These are phyloP conservation scores for Helicoverpa armigera DNA, from an alignment of 1,140 invertebrate genomes.

Conservation along the genomic window DNA sequence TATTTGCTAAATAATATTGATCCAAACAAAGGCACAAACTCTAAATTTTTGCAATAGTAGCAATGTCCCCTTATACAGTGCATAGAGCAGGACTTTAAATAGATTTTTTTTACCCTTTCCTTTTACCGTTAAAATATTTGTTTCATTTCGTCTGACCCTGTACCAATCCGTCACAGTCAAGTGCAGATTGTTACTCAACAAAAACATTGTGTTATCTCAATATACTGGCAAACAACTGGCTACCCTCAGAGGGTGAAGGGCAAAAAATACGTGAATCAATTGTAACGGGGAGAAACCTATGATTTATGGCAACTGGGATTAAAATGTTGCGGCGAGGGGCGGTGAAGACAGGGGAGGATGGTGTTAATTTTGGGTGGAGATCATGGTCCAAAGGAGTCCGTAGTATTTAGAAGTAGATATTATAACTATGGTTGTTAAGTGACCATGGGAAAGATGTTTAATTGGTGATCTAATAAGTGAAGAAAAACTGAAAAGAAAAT, in stretches of 20 bases:
- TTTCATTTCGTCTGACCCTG: not conserved
- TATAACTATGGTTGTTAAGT: too few relatives aligned
- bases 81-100: too few relatives aligned
- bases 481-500: not conserved
- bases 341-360: not conserved
- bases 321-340: slow-evolving; percentile 24
- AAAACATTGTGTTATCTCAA: slow-evolving; percentile 15
- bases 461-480: not conserved
- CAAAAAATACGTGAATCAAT: slow-evolving; percentile 22
- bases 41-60: too few relatives aligned
- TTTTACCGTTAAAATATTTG: not conserved
- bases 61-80: too few relatives aligned
- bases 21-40: too few relatives aligned
- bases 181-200: not conserved
- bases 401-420: not conserved
- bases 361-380: not conserved
- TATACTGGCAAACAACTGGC: slow-evolving; percentile 27
- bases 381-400: not conserved
- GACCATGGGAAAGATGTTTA: too few relatives aligned
- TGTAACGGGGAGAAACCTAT: slow-evolving; percentile 16
- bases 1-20: too few relatives aligned
- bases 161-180: not conserved
- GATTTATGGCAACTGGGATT: slow-evolving; percentile 24
- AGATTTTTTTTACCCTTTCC: too few relatives aligned
- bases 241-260: not conserved